Percentiles rank a stretch among this genome's conserved stretches.
These are phyloP conservation scores for Hypercompe scribonia DNA, from an alignment of 2,888 invertebrate species.

Conservation along the genomic window DNA sequence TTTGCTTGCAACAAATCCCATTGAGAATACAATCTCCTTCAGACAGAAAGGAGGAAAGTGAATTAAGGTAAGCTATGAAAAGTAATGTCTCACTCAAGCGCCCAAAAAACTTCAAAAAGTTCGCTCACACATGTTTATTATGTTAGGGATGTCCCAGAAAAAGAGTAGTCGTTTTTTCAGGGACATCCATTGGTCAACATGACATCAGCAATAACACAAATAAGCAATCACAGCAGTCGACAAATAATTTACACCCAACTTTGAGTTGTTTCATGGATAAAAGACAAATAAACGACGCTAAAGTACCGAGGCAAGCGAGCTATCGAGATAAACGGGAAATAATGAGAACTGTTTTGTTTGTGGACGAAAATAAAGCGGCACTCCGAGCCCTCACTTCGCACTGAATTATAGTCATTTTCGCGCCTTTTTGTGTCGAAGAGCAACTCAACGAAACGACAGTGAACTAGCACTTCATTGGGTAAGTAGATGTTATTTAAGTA, in stretches of 20 bases:
- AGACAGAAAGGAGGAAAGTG: too few species aligned
- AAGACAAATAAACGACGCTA: neutral
- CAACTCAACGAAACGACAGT: too few species aligned
- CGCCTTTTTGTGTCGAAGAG: neutral
- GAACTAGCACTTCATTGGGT: neutral
- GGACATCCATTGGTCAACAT: neutral
- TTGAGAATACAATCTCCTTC: too few species aligned
- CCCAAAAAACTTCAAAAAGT: too few species aligned
- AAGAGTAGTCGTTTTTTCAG: neutral
- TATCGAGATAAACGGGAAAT: neutral
- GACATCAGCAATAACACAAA: neutral
- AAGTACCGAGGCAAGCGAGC: neutral
- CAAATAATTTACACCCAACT: neutral
- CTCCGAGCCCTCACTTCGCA: neutral
- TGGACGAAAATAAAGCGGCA: slow-evolving; percentile 4
- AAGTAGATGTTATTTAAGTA: neutral
- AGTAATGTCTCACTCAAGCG: too few species aligned
- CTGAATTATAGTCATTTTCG: neutral
- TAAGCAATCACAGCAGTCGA: neutral
- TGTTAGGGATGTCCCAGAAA: neutral
- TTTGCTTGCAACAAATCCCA: too few species aligned
- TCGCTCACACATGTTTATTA: too few species aligned
- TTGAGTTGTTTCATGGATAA: neutral
- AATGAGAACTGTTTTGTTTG: slow-evolving; percentile 8
- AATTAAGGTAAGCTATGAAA: too few species aligned